Percentiles rank a stretch among this genome's conserved stretches.
Evolutionary conservation across 2,888 invertebrate species (phyloP).

Genomic region (Eremobia ochroleuca): DNA sequence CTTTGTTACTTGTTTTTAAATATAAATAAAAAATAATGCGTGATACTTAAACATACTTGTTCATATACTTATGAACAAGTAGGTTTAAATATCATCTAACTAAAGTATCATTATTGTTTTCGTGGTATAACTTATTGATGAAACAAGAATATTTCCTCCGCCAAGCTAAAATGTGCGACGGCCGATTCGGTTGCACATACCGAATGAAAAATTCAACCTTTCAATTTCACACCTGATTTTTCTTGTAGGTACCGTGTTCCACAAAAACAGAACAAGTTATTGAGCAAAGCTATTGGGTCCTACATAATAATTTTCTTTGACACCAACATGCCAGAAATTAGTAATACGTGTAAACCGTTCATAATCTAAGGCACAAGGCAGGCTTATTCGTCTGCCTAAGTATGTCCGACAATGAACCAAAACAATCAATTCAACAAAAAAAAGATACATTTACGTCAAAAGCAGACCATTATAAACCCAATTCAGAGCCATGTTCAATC

Average conservation of each 20-base stretch:
- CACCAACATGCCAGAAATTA: neutral
- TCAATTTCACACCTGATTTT: too few relatives aligned
- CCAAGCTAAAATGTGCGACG: neutral
- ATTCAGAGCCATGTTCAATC: constrained; percentile 59
- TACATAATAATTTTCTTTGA: neutral
- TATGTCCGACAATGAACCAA: neutral
- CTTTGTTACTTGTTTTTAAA: too few relatives aligned
- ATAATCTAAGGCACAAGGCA: too few relatives aligned
- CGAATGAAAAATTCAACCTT: neutral
- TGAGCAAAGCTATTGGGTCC: neutral
- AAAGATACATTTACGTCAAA: constrained; percentile 44
- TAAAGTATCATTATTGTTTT: too few relatives aligned
- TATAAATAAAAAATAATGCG: too few relatives aligned
- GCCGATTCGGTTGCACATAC: neutral
- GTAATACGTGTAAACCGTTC: too few relatives aligned
- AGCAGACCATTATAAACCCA: constrained; percentile 54
- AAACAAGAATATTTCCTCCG: too few relatives aligned
- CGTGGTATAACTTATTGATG: too few relatives aligned
- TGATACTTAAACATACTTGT: too few relatives aligned
- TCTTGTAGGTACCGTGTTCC: neutral
- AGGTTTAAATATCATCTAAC: too few relatives aligned
- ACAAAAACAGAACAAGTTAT: neutral
- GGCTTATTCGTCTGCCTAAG: neutral
- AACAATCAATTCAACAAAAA: constrained; percentile 3
- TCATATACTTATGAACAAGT: too few relatives aligned